Conservation (phyloP, 35 echinoderm and acorn worm species). For the Eucidaris tribuloides region DNA sequence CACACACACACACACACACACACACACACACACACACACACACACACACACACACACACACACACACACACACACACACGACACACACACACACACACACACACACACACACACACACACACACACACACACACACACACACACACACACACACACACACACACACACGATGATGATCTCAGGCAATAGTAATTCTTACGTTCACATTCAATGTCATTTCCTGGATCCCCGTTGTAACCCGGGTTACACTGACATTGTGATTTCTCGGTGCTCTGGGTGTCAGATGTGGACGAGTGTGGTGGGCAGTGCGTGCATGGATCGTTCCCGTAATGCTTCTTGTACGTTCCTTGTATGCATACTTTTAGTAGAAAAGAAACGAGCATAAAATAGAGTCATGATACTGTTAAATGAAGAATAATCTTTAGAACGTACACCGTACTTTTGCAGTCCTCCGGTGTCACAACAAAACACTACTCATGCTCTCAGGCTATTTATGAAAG, state of each 20-base stretch:
- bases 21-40: background rate
- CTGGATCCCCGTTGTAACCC: slow-evolving; percentile 39
- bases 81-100: too few relatives aligned
- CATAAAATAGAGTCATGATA: too few relatives aligned
- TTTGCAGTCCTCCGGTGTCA: too few relatives aligned
- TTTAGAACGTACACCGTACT: too few relatives aligned
- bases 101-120: too few relatives aligned
- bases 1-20: background rate
- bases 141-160: background rate
- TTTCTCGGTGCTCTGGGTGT: background rate
- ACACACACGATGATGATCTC: too few relatives aligned
- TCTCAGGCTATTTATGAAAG: too few relatives aligned
- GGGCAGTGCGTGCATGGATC: slow-evolving; percentile 37
- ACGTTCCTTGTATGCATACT: slow-evolving; percentile 45
- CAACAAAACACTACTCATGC: too few relatives aligned
- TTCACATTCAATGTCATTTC: background rate
- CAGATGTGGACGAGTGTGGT: slow-evolving; percentile 9
- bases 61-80: too few relatives aligned
- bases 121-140: background rate
- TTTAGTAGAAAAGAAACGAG: background rate
- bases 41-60: too few relatives aligned
- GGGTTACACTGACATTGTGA: slow-evolving; percentile 12
- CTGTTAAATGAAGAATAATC: too few relatives aligned
- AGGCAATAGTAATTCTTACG: slow-evolving; percentile 40
- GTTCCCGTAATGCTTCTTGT: slow-evolving; percentile 30